These are phyloP conservation scores for Camelus dromedarius DNA, from an alignment of 2,113 vertebrate genomes.

Conservation along the genomic window DNA sequence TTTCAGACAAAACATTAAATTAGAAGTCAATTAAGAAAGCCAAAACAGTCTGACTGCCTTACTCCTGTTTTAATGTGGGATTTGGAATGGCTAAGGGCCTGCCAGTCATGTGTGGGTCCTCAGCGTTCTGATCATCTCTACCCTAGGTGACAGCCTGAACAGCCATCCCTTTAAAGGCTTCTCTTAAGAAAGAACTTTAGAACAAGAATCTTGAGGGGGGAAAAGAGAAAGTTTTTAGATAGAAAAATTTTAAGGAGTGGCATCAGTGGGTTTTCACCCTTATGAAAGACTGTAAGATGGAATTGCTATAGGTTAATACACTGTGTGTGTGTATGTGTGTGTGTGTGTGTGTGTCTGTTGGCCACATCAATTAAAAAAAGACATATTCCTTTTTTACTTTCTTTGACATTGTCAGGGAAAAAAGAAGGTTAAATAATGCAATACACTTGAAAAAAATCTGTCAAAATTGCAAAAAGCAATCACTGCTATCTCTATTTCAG, in stretches of 20 bases:
- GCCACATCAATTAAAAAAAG: not conserved
- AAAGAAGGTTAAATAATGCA: not conserved
- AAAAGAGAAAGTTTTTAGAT: not conserved
- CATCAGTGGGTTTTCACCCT: not conserved
- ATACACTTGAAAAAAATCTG: not conserved
- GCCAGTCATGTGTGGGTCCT: not conserved
- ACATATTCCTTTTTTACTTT: not conserved
- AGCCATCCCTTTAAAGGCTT: not conserved
- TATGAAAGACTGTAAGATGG: not conserved
- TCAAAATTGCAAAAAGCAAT: slow-evolving; percentile 14
- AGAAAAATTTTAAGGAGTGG: not conserved
- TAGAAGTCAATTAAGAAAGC: slow-evolving; percentile 55
- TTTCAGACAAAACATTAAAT: slow-evolving; percentile 69
- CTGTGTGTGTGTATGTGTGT: not conserved
- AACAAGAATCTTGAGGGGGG: not conserved
- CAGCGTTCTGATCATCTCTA: not conserved
- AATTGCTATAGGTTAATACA: not conserved
- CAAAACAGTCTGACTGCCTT: slow-evolving; percentile 29
- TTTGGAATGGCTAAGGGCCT: not conserved
- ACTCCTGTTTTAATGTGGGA: not conserved
- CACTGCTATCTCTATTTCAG: not conserved
- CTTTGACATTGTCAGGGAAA: not conserved
- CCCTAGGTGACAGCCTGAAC: not conserved
- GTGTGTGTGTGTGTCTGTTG: not conserved
- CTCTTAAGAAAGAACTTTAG: slow-evolving; percentile 13